Evolutionary conservation across 2,888 invertebrate species (phyloP).

Genomic region (Dermolepida albohirtum): DNA sequence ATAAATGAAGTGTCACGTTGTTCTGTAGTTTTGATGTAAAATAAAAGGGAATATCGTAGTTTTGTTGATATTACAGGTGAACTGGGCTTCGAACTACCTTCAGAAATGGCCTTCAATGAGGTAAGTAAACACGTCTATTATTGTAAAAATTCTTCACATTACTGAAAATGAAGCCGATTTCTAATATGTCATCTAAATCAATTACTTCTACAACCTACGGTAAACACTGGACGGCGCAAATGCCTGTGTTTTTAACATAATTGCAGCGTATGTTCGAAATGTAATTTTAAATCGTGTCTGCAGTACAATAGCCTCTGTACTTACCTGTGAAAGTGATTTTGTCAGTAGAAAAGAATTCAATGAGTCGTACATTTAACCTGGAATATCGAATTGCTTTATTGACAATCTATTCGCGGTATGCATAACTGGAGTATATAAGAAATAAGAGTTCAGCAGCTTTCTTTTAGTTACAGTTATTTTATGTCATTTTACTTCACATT

Average conservation of each 20-base stretch:
- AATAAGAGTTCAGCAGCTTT: too few species aligned
- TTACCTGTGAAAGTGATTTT: conserved; percentile 26
- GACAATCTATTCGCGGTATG: too few species aligned
- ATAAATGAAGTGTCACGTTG: conserved; percentile 41
- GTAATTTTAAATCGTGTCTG: too few species aligned
- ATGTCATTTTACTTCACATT: too few species aligned
- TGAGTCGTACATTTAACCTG: background rate
- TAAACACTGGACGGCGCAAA: too few species aligned
- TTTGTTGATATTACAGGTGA: conserved; percentile 63
- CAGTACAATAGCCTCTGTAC: background rate
- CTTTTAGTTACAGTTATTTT: too few species aligned
- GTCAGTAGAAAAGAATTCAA: conserved; percentile 10
- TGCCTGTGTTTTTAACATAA: too few species aligned
- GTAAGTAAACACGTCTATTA: conserved; percentile 65
- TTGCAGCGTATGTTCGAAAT: too few species aligned
- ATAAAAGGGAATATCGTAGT: conserved; percentile 36
- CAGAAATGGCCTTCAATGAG: conserved; percentile 85
- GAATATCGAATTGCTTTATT: conserved; percentile 5
- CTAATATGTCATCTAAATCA: conserved; percentile 12
- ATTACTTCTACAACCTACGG: background rate
- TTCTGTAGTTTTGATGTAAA: conserved; percentile 34
- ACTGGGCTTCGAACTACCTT: conserved; percentile 69
- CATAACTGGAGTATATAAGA: too few species aligned
- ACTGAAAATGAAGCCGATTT: conserved; percentile 3
- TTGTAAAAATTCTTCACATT: conserved; percentile 19